A percentile compares a stretch with the other conserved stretches of the same genome.
These are phyloP conservation scores for Sipha flava DNA, from an alignment of 1,140 invertebrate genomes.

Conservation along the genomic window DNA sequence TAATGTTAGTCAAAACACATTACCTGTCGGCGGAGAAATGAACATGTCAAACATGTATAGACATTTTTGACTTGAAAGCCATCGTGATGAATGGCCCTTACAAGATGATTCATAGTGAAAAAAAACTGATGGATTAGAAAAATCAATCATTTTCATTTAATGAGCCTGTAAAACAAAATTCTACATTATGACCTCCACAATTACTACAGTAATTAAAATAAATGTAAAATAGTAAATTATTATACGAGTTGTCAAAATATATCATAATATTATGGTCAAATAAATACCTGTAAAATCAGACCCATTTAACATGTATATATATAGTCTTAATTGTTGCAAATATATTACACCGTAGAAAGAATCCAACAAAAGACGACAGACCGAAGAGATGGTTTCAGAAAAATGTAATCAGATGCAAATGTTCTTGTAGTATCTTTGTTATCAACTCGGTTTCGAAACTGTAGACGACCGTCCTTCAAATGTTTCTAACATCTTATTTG, in stretches of 20 bases:
- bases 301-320: not conserved
- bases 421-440: not conserved
- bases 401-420: not conserved
- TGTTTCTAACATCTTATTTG: not conserved
- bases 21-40: not conserved
- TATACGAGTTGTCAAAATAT: not conserved
- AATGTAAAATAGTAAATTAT: not conserved
- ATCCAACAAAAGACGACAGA: too few relatives aligned
- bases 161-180: constrained; percentile 1
- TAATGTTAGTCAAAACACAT: not conserved
- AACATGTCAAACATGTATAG: not conserved
- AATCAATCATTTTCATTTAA: not conserved
- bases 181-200: not conserved
- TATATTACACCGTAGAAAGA: too few relatives aligned
- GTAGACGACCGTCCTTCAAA: too few relatives aligned
- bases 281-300: not conserved
- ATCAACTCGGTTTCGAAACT: not conserved
- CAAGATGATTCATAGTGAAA: not conserved
- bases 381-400: too few relatives aligned
- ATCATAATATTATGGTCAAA: not conserved
- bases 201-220: not conserved
- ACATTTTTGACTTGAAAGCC: not conserved
- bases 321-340: too few relatives aligned
- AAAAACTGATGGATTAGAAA: not conserved
- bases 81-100: not conserved